Base-by-base conservation (phyloP, 1,140 invertebrate genomes). In the Scaptomyza graminum region DNA sequence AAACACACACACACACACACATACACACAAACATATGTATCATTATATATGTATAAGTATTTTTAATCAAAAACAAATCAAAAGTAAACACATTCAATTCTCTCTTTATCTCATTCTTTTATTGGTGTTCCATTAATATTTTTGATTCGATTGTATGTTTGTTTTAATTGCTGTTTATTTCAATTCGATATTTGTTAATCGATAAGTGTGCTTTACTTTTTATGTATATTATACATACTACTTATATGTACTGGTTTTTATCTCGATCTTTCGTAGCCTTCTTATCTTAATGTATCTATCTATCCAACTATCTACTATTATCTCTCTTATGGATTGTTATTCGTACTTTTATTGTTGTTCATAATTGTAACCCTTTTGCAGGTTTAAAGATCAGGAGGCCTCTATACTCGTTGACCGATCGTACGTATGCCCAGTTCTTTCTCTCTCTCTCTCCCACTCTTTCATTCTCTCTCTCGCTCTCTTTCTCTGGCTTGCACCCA, bases 341-440 rank as follows among this genome's bases (percentile, higher is more conserved):
- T 93, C 92, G 92, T 93, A 92, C 92, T 92, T 92, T 93, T 88
- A 83, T 88, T 76, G 83, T 88, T 89, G 83, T 88, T 92, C 93
- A 78, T 87, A 79, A 85, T 94, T 93, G 82, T 93, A 93, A 92
- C 90, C 93, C 95, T 96, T 85, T 85, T 85, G 74, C 95, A 96
- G 96, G 95, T 96, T 96, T 95, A 96, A 96, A 95, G 95, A 96
- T 93, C 94, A 95, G 92, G 95, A 96, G 94, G 95, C 91, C 78
- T 90, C 95, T 85, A 94, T 94, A 92, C 95, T 95, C 92, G 93
- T 96, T 94, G 96, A 96, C 93, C 94, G 95, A 96, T 95, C 95
- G 95, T 96, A 96, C 95, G 95, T 96, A 96, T 91, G 81, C 78
- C 67, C 78, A 78, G 52, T 73, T 70, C 66, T 71, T 41, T 77